These are phyloP conservation scores for Panulirus ornatus DNA, from an alignment of 1,140 invertebrate species.

Conservation along the genomic window DNA sequence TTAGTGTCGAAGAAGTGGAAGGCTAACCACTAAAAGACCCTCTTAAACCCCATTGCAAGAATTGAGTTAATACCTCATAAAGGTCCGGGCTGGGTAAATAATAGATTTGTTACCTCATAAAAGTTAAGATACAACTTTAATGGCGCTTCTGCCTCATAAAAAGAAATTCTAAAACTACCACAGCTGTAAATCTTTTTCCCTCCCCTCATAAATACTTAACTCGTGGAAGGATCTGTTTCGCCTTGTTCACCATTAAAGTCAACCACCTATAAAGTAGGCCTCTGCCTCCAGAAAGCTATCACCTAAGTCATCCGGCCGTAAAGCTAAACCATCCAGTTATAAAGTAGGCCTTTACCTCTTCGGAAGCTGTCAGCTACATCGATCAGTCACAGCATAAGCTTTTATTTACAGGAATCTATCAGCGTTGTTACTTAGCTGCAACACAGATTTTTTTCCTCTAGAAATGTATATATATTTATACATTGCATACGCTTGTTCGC, in stretches of 20 bases:
- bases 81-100: neutral
- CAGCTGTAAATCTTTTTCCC: slow-evolving; percentile 19
- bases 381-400: no score
- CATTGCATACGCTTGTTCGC: no score
- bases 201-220: slow-evolving; percentile 35
- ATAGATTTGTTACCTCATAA: slow-evolving; percentile 13
- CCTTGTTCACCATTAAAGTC: slow-evolving; percentile 23
- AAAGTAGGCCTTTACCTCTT: no score
- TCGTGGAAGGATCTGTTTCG: neutral
- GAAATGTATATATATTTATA: no score
- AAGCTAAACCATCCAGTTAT: no score
- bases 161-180: neutral
- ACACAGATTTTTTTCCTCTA: no score
- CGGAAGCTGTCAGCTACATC: no score
- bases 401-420: no score
- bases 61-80: neutral
- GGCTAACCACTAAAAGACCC: no score
- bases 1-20: no score
- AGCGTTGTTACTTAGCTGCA: no score
- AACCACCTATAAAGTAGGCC: slow-evolving; percentile 10
- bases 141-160: neutral
- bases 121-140: neutral
- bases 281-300: slow-evolving; percentile 6
- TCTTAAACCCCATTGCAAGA: neutral
- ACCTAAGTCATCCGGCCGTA: no score